Evolutionary conservation across 2,797 vertebrate genomes (phyloP), one percentile per base, ranked within the genome.

Genomic region (Phoebastria nigripes): DNA sequence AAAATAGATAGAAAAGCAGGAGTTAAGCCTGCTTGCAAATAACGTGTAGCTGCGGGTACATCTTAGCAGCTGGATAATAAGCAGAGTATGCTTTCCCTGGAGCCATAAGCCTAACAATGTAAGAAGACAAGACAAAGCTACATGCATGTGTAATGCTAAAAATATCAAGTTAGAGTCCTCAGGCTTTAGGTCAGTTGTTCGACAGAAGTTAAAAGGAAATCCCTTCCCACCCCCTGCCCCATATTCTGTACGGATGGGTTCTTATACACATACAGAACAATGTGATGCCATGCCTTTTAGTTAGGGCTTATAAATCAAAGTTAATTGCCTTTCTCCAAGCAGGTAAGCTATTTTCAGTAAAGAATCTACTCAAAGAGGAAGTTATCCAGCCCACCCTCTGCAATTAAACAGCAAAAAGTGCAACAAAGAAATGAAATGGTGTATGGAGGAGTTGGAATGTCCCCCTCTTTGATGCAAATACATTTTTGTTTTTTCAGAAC

Each of bases 181-280:
- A 2, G 84, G 82, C 52, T 93, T 72, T 95, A 90, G 88, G 90
- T 96, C 84, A 94, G 56, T 85, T 87, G 61, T 56, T 91, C 2
- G 5, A 49, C 0, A 81, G 49, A 77, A 89, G 78, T 74, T 63
- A 74, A 76, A 79, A 96, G 67, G 59, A 96, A 93, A 92, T 77
- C 54, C n/a, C 44, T 66, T 70, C 37, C 69, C 9, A n/a, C 7
- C 1, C 19, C 2, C 18, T 52, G 9, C 33, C 13, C 46, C 25
- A 8, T 25, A 31, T 62, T 74, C 63, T 70, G 31, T 66, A 33
- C 0, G 0, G 16, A 44, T 37, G 25, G 13, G 29, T 65, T 78
- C 47, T 66, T 65, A 15, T 8, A 31, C n/a, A 44, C 29, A 10
- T 33, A 24, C 9, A 76, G 49, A 83, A 74, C 8, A 87, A 77